Percentiles rank a stretch among this genome's conserved stretches.
These are phyloP conservation scores for Pollenia angustigena DNA, from an alignment of 2,888 invertebrate species.

Conservation along the genomic window DNA sequence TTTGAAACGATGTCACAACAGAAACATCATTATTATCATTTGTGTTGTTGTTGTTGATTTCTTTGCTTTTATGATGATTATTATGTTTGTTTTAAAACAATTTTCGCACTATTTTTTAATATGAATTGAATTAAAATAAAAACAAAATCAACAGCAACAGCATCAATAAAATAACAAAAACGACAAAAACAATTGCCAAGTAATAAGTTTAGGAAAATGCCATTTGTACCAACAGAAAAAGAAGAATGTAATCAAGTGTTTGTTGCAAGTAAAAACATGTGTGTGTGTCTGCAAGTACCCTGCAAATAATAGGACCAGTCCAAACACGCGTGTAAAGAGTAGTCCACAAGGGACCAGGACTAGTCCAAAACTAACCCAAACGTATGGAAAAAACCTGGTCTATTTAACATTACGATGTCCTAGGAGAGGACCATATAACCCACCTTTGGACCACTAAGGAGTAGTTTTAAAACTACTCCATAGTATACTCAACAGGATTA, in stretches of 20 bases:
- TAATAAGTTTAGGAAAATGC: conserved; percentile 39
- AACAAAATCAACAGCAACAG: conserved; percentile 13
- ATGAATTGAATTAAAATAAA: conserved; percentile 67
- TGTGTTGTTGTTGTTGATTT: background rate
- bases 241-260: conserved; percentile 6
- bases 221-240: conserved; percentile 10
- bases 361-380: too few species aligned
- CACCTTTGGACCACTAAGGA: too few species aligned
- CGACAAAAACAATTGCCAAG: conserved; percentile 27
- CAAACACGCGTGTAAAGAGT: too few species aligned
- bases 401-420: too few species aligned
- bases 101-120: conserved; percentile 70
- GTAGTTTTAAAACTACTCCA: too few species aligned
- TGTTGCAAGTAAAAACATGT: background rate
- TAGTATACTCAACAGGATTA: too few species aligned
- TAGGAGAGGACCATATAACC: too few species aligned
- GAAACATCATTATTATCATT: conserved; percentile 10
- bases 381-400: too few species aligned
- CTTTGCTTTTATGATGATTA: conserved; percentile 1
- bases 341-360: too few species aligned
- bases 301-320: too few species aligned
- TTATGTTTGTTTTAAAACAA: conserved; percentile 33
- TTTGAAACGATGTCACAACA: conserved; percentile 47
- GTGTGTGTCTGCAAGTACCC: background rate
- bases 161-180: conserved; percentile 13